Conservation (phyloP, 2,888 invertebrate species). For the Pherbina coryleti region DNA sequence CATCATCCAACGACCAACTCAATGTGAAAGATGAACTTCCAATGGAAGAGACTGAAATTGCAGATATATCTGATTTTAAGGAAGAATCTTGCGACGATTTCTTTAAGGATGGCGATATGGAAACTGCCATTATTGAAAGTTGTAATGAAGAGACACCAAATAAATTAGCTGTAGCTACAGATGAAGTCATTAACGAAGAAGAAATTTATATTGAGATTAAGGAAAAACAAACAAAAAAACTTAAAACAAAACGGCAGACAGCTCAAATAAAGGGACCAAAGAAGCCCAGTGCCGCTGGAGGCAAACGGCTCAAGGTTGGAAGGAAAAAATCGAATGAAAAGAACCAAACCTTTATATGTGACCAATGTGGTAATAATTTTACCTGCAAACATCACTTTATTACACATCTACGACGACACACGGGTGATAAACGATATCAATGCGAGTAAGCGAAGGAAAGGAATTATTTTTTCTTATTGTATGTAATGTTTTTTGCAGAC, state of each 20-base stretch:
- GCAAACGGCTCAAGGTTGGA: neutral
- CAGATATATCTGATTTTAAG: conserved; percentile 17
- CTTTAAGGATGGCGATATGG: neutral
- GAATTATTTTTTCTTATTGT: neutral
- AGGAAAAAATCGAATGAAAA: neutral
- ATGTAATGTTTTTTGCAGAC: conserved; percentile 43
- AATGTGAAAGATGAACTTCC: conserved; percentile 23
- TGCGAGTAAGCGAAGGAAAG: conserved; percentile 57
- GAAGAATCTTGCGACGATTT: conserved; percentile 10
- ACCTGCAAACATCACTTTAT: conserved; percentile 60
- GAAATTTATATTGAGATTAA: neutral
- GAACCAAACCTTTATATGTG: conserved; percentile 54
- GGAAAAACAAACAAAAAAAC: neutral
- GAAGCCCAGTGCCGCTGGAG: neutral
- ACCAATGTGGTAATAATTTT: conserved; percentile 61
- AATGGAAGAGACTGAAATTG: conserved; percentile 4
- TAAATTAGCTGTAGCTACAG: neutral
- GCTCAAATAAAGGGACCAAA: neutral
- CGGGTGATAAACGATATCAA: conserved; percentile 60
- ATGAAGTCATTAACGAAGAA: neutral
- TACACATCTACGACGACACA: conserved; percentile 60
- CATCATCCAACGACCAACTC: neutral
- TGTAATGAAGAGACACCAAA: neutral
- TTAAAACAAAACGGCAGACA: neutral
- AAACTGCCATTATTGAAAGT: neutral